Evolutionary conservation across 2,113 vertebrate genomes (phyloP), one percentile per base, ranked within the genome.

Genomic region (Oreotrochilus melanogaster): DNA sequence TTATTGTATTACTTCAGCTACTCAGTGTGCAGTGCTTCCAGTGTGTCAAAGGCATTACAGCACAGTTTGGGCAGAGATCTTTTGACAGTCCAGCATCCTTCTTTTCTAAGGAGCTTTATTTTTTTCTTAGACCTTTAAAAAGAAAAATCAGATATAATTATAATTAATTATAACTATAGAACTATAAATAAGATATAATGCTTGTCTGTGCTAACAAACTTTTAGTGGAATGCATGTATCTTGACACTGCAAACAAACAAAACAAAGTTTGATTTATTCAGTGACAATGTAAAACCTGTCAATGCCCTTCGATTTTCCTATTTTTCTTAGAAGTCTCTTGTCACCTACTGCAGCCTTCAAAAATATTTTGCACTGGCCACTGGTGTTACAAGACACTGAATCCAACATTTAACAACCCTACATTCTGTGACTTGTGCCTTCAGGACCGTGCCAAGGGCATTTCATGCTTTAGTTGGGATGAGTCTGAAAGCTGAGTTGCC

Each of bases 371-470:
- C 4, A 2, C 64, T 67, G 80, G 39, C 80, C 86, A 33, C 25
- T 66, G 79, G 79, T 54, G 54, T 65, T 88, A 18, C 21, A 45
- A 80, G 91, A 56, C 83, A 87, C 53, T 81, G 43, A 81, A n/a
- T 56, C 64, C 92, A 86, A 78, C 91, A 93, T 60, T 51, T 88
- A 86, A 86, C 72, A 80, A 56, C 50, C 81, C 78, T 66, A 66
- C 6, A 2, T 72, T 70, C 66, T 93, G 86, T 75, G 83, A 72
- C 35, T 78, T 78, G 43, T 81, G 70, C 76, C 76, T 83, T 84
- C 78, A 73, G 47, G 58, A 75, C 51, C 39, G 65, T 2, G 39
- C 82, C 69, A 88, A 60, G 86, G 65, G 50, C 57, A 6, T 53
- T 92, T 86, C 69, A 31, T 71, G 4, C 13, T 47, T 10, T 51